These are phyloP conservation scores for Sinocyclocheilus anophthalmus DNA, from an alignment of 2,113 vertebrate species.

Conservation along the genomic window DNA sequence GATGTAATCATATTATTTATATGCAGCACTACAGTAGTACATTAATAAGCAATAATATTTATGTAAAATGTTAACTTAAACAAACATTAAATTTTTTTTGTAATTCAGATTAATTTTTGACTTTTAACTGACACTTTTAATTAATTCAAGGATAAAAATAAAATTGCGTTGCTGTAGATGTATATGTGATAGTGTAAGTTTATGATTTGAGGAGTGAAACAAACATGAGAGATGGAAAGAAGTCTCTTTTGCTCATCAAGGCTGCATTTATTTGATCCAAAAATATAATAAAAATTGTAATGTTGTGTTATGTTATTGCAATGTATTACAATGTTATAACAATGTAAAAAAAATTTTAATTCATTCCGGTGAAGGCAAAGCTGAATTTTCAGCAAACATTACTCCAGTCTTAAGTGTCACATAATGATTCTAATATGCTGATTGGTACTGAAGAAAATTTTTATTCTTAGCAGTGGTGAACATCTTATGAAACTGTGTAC, in stretches of 20 bases:
- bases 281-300: no score
- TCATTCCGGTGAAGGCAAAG: background rate
- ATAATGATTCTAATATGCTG: background rate
- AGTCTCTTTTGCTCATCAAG: no score
- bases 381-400: background rate
- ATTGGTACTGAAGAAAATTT: background rate
- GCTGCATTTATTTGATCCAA: no score
- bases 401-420: background rate
- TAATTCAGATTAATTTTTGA: background rate
- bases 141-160: background rate
- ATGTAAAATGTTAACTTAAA: no score
- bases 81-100: no score
- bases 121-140: background rate
- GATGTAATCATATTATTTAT: background rate
- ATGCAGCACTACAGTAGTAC: background rate
- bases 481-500: no score
- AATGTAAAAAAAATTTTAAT: background rate
- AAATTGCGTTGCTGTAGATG: background rate
- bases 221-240: no score
- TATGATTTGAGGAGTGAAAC: no score
- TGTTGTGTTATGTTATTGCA: no score
- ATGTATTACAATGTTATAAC: no score
- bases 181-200: background rate
- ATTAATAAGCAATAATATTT: background rate
- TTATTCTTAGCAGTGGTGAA: no score